Conservation (phyloP, 2,113 vertebrate genomes). For the Agapornis roseicollis region DNA sequence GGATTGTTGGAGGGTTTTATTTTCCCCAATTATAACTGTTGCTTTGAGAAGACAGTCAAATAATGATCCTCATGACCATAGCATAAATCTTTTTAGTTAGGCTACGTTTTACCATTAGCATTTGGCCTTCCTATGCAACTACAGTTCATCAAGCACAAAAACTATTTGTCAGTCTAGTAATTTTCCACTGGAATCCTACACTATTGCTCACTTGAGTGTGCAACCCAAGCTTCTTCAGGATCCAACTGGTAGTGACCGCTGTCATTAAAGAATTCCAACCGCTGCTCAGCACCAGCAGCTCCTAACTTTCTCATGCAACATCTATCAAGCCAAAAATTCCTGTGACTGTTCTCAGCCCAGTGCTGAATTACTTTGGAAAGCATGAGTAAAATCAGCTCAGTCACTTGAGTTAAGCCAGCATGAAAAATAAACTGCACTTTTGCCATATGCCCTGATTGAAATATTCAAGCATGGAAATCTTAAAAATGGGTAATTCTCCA, state of each 20-base stretch:
- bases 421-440: slow-evolving; percentile 34
- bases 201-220: slow-evolving; percentile 30
- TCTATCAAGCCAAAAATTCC: slow-evolving; percentile 9
- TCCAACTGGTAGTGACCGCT: slow-evolving; percentile 13
- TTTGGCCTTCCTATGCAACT: slow-evolving; percentile 60
- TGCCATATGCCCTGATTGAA: slow-evolving; percentile 10
- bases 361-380: slow-evolving; percentile 42
- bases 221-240: slow-evolving; percentile 15
- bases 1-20: background rate
- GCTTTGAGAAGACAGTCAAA: slow-evolving; percentile 31
- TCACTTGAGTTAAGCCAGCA: slow-evolving; percentile 34
- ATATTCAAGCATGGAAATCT: slow-evolving; percentile 59
- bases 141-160: slow-evolving; percentile 54
- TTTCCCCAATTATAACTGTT: background rate
- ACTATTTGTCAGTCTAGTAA: slow-evolving; percentile 56
- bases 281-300: background rate
- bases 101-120: slow-evolving; percentile 2
- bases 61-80: slow-evolving; percentile 1
- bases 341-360: background rate
- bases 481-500: slow-evolving; percentile 54
- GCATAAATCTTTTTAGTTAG: slow-evolving; percentile 40
- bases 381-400: slow-evolving; percentile 37
- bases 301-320: slow-evolving; percentile 30
- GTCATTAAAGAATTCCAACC: slow-evolving; percentile 15
- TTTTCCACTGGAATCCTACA: slow-evolving; percentile 56